Conservation (phyloP, 2,797 vertebrate genomes). For the Carapus acus region DNA sequence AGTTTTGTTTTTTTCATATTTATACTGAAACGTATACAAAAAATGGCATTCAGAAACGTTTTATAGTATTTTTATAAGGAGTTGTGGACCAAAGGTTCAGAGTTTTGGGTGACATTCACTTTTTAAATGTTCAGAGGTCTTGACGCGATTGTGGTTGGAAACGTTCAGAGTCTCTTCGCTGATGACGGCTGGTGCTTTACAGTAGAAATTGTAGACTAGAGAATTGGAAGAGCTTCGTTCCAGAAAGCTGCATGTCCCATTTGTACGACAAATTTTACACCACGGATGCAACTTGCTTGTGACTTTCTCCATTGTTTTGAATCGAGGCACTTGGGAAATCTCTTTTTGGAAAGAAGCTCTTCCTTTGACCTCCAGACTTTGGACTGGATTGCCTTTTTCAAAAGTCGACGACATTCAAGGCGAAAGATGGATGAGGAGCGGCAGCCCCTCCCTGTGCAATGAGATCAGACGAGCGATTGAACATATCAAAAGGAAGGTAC, state of each 20-base stretch:
- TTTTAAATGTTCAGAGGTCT: slow-evolving; percentile 48
- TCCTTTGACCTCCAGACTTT: slow-evolving; percentile 48
- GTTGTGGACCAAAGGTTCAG: slow-evolving; percentile 72
- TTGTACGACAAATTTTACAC: neutral
- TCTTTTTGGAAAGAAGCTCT: slow-evolving; percentile 45
- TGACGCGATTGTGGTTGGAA: slow-evolving; percentile 38
- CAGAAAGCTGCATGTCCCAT: slow-evolving; percentile 30
- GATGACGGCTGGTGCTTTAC: slow-evolving; percentile 39
- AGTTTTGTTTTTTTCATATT: slow-evolving; percentile 71
- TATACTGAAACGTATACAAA: slow-evolving; percentile 60
- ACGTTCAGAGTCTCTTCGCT: slow-evolving; percentile 49
- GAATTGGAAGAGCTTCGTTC: slow-evolving; percentile 39
- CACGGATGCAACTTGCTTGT: neutral
- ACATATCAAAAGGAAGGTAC: slow-evolving; percentile 59
- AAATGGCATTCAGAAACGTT: slow-evolving; percentile 71
- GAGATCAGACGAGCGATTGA: slow-evolving; percentile 33
- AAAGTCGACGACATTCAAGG: slow-evolving; percentile 51
- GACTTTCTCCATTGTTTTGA: neutral
- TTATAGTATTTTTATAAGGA: slow-evolving; percentile 79
- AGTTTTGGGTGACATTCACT: slow-evolving; percentile 62
- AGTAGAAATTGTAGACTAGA: slow-evolving; percentile 46
- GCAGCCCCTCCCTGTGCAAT: slow-evolving; percentile 7
- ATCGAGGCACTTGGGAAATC: neutral
- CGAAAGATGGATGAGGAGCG: slow-evolving; percentile 31
- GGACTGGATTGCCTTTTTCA: slow-evolving; percentile 59